Evolutionary conservation across 2,797 vertebrate species (phyloP).

Genomic region (Anisognathus igniventris): DNA sequence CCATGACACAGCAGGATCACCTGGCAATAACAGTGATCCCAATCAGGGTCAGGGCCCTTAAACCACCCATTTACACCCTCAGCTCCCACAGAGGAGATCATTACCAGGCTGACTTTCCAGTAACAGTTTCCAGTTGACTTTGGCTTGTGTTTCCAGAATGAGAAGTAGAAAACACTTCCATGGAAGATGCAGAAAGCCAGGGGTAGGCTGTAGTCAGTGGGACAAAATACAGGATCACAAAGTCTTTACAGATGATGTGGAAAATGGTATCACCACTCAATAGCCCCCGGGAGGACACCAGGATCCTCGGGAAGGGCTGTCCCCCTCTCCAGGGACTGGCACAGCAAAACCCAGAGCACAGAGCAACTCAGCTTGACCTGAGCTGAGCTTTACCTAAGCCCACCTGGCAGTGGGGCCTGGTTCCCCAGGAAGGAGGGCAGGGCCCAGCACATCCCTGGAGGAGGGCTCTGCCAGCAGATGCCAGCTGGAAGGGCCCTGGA

Average conservation of each 20-base stretch:
- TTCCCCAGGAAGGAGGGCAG: accelerated
- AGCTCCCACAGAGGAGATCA: background rate
- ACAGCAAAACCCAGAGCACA: background rate
- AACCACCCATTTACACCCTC: background rate
- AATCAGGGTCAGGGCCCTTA: background rate
- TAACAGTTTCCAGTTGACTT: slow-evolving; percentile 20
- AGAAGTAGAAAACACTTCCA: background rate
- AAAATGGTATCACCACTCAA: accelerated
- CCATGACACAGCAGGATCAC: background rate
- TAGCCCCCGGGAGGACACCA: background rate
- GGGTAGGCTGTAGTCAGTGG: background rate
- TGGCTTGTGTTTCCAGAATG: slow-evolving; percentile 11
- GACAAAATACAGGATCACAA: background rate
- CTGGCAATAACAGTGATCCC: background rate
- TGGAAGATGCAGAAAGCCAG: background rate
- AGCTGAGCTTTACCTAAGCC: background rate
- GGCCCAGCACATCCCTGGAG: background rate
- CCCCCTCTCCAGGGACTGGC: background rate
- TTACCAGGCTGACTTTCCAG: background rate
- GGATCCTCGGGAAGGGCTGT: background rate
- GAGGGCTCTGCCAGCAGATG: accelerated
- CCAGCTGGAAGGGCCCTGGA: background rate
- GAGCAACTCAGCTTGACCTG: background rate
- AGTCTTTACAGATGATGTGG: background rate
- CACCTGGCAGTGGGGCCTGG: accelerated